Percentiles rank a stretch among this genome's conserved stretches.
Evolutionary conservation across 2,113 vertebrate species (phyloP).

Genomic region (Ptilorrhoa leucosticta): DNA sequence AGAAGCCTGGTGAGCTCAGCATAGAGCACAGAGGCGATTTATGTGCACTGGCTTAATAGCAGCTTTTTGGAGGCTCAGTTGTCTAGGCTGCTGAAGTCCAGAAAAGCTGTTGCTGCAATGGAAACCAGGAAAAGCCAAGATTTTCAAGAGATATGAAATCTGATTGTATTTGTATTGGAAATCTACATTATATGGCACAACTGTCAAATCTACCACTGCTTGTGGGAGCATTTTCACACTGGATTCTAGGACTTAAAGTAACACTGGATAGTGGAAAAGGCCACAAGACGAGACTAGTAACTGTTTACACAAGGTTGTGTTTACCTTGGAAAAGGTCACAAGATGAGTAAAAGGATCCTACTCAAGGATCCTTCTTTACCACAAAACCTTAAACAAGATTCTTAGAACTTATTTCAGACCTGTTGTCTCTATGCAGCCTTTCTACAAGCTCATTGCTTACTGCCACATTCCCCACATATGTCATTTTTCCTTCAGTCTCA

Average conservation of each 20-base stretch:
- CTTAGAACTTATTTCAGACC: background rate
- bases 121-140: background rate
- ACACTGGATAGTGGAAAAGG: background rate
- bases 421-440: background rate
- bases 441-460: background rate
- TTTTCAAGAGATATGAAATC: background rate
- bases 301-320: too few species aligned
- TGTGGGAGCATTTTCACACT: background rate
- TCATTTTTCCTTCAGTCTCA: background rate
- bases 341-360: too few species aligned
- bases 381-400: background rate
- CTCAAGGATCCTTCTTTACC: background rate
- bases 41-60: background rate
- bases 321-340: too few species aligned
- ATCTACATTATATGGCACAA: background rate
- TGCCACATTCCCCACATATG: background rate
- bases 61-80: background rate
- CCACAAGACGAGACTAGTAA: background rate
- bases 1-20: background rate
- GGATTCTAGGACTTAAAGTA: background rate
- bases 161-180: background rate
- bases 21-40: background rate
- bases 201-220: background rate
- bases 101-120: background rate
- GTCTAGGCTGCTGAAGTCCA: background rate